Base-by-base conservation (phyloP, 2,797 vertebrate species). In the Synaphobranchus kaupii region DNA sequence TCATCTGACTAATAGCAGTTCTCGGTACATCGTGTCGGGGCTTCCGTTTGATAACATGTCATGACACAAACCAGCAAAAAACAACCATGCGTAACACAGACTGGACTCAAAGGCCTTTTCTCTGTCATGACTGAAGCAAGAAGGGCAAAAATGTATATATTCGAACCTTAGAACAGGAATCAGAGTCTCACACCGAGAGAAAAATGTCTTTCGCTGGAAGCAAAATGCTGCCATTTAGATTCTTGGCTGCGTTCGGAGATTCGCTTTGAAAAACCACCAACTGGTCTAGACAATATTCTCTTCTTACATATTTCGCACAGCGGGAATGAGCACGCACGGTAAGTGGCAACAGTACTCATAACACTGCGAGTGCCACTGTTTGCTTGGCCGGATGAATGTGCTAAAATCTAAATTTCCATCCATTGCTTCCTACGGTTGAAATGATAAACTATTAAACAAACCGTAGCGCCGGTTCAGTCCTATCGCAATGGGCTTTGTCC, bases 281-380 rank as follows among this genome's bases (percentile, higher is more conserved):
- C 78, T 81, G 78, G 78, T 13, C 9, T 6, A 48, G 8, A n/a
- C 44, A 48, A 50, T 84, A 25, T 54, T 17, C 66, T 34, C 50
- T 86, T 56, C 81, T 87, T 87, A 87, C 83, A 80, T 87, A 52
- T 87, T 87, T 83, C 81, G 83, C 44, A 80, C 86, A 83, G 86
- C 48, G n/a, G n/a, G 17, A 47, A 85, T 68, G 84, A 68, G 44
- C 84, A 13, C 58, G 28, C 39, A 50, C 1, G 15, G n/a, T 8
- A n/a, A 66, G 84, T 47, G 31, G 39, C 44, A 85, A 71, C 63
- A 50, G 68, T 47, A n/a, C 84, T 50, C 25, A 47, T 85, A 47
- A 47, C 0, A 34, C 12, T 50, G 31, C 12, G 56, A 83, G 54
- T 60, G 17, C 52, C 54, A 81, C 7, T 50, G 2, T 8, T 48